Evolutionary conservation across 2,888 invertebrate species (phyloP).

Genomic region (Eupithecia dodoneata): DNA sequence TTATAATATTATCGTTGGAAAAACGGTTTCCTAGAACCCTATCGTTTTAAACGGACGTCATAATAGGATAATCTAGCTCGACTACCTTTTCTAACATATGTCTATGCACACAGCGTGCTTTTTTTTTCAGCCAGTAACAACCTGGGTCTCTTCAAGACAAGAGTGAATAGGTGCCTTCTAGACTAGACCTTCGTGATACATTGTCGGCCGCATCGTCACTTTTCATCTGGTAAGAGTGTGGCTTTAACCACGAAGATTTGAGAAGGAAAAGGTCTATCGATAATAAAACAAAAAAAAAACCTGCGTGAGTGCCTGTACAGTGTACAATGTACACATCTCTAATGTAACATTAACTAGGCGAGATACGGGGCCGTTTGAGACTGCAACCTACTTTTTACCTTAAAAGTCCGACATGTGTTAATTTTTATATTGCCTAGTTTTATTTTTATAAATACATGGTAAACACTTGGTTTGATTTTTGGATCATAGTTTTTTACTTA

Average conservation of each 20-base stretch:
- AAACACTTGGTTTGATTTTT: neutral
- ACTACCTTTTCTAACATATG: constrained; percentile 1
- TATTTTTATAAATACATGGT: too few species aligned
- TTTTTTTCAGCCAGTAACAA: too few species aligned
- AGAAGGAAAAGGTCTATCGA: too few species aligned
- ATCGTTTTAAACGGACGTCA: neutral
- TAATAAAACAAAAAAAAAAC: too few species aligned
- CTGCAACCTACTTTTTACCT: constrained; percentile 14
- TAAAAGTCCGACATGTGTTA: constrained; percentile 14
- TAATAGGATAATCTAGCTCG: neutral
- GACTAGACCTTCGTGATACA: too few species aligned
- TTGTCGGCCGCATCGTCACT: too few species aligned
- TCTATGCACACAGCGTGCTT: constrained; percentile 9
- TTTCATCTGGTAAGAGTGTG: too few species aligned
- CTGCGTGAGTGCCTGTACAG: neutral
- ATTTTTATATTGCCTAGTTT: neutral
- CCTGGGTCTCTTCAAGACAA: too few species aligned
- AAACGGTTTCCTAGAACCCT: neutral
- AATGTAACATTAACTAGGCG: constrained; percentile 19
- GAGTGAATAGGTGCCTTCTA: too few species aligned
- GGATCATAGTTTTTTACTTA: neutral
- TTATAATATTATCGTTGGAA: neutral
- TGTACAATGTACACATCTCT: constrained; percentile 5
- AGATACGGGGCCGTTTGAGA: constrained; percentile 21
- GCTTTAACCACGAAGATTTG: too few species aligned